These are phyloP conservation scores for Callospermophilus lateralis DNA, from an alignment of 2,113 vertebrate genomes.

Conservation along the genomic window DNA sequence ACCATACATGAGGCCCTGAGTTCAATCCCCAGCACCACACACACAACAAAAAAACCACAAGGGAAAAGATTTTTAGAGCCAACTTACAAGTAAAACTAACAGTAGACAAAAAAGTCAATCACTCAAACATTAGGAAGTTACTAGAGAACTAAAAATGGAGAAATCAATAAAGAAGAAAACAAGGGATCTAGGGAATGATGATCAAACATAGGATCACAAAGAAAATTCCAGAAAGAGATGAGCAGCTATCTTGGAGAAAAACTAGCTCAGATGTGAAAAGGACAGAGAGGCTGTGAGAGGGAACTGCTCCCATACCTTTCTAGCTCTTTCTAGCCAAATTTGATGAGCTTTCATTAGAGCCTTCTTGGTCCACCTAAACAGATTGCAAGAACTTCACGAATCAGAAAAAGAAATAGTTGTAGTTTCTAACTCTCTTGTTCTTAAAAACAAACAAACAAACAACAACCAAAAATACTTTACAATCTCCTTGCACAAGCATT, in stretches of 20 bases:
- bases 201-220: background rate
- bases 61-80: slow-evolving; percentile 25
- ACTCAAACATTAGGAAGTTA: background rate
- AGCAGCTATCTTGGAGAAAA: background rate
- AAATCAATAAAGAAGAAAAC: background rate
- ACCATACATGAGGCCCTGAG: too few relatives aligned
- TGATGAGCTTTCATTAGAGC: background rate
- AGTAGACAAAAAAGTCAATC: background rate
- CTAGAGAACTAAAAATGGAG: slow-evolving; percentile 19
- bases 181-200: background rate
- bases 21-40: too few relatives aligned
- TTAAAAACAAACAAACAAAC: background rate
- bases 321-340: background rate
- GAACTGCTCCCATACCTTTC: background rate
- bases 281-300: background rate
- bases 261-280: background rate
- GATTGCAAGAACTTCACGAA: background rate
- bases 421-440: background rate
- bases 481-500: background rate
- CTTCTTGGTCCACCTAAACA: background rate
- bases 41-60: background rate
- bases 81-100: background rate
- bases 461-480: too few relatives aligned
- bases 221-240: slow-evolving; percentile 22
- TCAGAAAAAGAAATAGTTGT: background rate